Conservation (phyloP, 2,888 invertebrate genomes). For the Lycocerus yunnanus region DNA sequence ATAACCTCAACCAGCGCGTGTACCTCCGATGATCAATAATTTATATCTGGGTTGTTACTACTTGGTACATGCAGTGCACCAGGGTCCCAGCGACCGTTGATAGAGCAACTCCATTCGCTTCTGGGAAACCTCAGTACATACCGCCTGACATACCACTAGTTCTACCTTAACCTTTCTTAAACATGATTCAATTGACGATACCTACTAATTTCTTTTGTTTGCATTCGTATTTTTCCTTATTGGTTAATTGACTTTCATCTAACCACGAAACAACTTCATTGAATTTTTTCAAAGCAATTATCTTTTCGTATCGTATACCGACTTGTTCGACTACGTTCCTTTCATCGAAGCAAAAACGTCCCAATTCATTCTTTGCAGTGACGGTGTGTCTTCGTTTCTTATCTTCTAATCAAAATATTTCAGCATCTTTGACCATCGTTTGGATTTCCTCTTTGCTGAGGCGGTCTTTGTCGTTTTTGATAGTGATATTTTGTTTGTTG, state of each 20-base stretch:
- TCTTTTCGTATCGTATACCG: constrained; percentile 91
- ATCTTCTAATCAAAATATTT: constrained; percentile 85
- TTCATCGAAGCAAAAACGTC: constrained; percentile 93
- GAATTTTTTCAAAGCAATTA: constrained; percentile 81
- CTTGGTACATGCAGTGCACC: too few relatives aligned
- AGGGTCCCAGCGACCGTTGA: too few relatives aligned
- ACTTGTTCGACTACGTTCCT: constrained; percentile 95
- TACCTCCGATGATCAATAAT: too few relatives aligned
- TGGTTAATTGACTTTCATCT: constrained; percentile 83
- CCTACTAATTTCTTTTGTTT: constrained; percentile 93
- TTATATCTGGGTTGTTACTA: too few relatives aligned
- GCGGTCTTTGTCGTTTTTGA: constrained; percentile 91
- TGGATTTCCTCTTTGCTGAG: constrained; percentile 93
- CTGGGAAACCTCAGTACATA: constrained; percentile 61
- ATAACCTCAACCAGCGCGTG: too few relatives aligned
- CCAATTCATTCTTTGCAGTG: constrained; percentile 82
- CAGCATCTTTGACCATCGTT: constrained; percentile 90
- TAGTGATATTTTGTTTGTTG: constrained; percentile 89
- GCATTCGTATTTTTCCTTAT: constrained; percentile 93
- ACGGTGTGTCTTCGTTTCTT: constrained; percentile 84
- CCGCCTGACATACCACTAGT: constrained; percentile 71
- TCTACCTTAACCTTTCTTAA: constrained; percentile 89
- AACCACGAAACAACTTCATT: constrained; percentile 88
- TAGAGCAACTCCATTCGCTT: constrained; percentile 51
- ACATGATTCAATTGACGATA: constrained; percentile 92